Percentiles rank a stretch among this genome's conserved stretches.
Evolutionary conservation across 2,888 invertebrate species (phyloP).

Genomic region (Chrysolina americana): DNA sequence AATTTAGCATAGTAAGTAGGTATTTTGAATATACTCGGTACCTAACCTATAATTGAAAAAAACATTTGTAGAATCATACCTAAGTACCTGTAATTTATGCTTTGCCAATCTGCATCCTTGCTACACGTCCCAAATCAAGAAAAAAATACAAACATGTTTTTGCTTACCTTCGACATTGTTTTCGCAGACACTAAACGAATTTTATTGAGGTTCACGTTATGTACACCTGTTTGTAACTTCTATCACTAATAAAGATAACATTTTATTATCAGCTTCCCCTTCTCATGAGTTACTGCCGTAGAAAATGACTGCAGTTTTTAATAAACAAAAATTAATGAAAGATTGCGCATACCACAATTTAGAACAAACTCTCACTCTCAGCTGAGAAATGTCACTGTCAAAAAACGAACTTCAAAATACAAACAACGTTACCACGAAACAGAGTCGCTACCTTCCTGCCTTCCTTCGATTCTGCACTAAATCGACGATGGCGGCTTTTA

Average conservation of each 20-base stretch:
- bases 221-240: conserved; percentile 18
- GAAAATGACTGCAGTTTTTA: conserved; percentile 1
- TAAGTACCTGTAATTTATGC: too few relatives aligned
- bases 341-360: conserved; percentile 18
- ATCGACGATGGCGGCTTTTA: neutral
- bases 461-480: neutral
- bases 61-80: too few relatives aligned
- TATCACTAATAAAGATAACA: conserved; percentile 34
- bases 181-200: conserved; percentile 6
- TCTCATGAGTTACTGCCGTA: neutral
- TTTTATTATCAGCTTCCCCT: conserved; percentile 23
- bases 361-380: neutral
- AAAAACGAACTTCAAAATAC: neutral
- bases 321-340: conserved; percentile 9
- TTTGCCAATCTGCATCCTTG: too few relatives aligned
- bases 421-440: neutral
- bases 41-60: too few relatives aligned
- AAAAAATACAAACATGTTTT: neutral
- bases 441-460: neutral
- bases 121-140: neutral
- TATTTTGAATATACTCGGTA: too few relatives aligned
- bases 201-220: conserved; percentile 21
- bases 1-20: too few relatives aligned
- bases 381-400: conserved; percentile 3
- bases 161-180: conserved; percentile 38